A percentile compares a stretch with the other conserved stretches of the same genome.
phyloP scores from a whole-genome alignment of 2,797 vertebrate genomes.

The Urophycis tenuis region DNA sequence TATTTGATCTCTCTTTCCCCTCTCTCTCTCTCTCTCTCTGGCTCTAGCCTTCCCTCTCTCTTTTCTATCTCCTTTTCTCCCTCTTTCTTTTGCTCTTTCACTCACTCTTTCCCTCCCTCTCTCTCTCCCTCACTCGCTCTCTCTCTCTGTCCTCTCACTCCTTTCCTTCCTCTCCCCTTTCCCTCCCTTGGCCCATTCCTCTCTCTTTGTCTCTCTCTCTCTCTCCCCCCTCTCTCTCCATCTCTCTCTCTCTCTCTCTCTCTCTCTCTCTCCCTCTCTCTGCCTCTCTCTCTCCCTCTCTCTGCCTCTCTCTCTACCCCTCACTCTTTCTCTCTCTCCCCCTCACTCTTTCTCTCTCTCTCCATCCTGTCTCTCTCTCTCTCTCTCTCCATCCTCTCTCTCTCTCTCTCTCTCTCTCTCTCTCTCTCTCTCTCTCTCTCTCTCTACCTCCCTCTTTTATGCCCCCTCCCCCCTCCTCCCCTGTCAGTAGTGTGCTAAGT shows the following conservation, averaged over 20 bases:
- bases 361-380: background rate
- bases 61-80: background rate
- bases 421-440: conserved; percentile 37
- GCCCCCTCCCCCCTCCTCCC: conserved; percentile 39
- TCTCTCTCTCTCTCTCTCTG: background rate
- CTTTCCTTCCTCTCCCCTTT: background rate
- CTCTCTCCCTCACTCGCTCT: background rate
- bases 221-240: background rate
- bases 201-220: background rate
- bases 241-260: too few species aligned
- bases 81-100: background rate
- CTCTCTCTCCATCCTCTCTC: conserved; percentile 14
- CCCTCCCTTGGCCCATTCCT: background rate
- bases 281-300: too few species aligned
- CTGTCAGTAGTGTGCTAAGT: conserved; percentile 38
- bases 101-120: background rate
- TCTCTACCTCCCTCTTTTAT: conserved; percentile 32
- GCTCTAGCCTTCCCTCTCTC: background rate
- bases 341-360: too few species aligned
- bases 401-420: conserved; percentile 13
- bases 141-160: background rate
- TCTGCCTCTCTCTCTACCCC: too few species aligned
- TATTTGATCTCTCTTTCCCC: conserved; percentile 22
- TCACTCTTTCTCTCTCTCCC: too few species aligned
- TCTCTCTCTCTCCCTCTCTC: too few species aligned